Conservation (phyloP, 2,113 vertebrate genomes). For the Phylloscopus whistleri region DNA sequence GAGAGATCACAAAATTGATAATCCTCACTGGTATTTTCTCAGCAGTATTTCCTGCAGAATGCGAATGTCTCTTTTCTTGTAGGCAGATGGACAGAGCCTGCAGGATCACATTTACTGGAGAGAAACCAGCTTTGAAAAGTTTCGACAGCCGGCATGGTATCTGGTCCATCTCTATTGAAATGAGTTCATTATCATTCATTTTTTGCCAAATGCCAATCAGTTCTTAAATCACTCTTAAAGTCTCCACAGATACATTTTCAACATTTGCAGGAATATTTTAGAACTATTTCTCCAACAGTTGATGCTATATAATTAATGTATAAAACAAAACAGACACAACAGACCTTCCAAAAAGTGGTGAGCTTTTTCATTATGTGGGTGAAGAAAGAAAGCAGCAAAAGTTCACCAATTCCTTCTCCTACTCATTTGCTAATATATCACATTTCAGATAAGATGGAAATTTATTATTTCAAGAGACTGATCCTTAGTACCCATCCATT, state of each 20-base stretch:
- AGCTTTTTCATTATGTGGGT: not conserved
- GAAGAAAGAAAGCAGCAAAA: not conserved
- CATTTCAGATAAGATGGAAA: not conserved
- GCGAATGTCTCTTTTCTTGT: conserved; percentile 44
- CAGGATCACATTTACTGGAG: conserved; percentile 72
- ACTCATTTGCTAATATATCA: not conserved
- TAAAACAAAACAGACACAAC: not conserved
- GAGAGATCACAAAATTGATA: conserved; percentile 44
- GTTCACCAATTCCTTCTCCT: not conserved
- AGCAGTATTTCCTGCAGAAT: conserved; percentile 14
- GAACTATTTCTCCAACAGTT: conserved; percentile 12
- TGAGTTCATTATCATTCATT: conserved; percentile 73
- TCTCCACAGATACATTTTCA: not conserved
- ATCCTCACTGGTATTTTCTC: conserved; percentile 59
- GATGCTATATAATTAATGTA: conserved; percentile 8
- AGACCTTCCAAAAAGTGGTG: not conserved
- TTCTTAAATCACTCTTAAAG: conserved; percentile 69
- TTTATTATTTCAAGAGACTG: not conserved
- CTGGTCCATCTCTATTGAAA: conserved; percentile 74
- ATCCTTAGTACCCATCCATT: not conserved
- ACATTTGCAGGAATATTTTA: conserved; percentile 43
- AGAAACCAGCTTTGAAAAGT: conserved; percentile 77
- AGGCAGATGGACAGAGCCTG: conserved; percentile 77
- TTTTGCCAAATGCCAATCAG: conserved; percentile 78
- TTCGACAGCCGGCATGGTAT: conserved; percentile 69